phyloP scores from a whole-genome alignment of 2,888 invertebrate genomes.

The Melinaea menophilus region DNA sequence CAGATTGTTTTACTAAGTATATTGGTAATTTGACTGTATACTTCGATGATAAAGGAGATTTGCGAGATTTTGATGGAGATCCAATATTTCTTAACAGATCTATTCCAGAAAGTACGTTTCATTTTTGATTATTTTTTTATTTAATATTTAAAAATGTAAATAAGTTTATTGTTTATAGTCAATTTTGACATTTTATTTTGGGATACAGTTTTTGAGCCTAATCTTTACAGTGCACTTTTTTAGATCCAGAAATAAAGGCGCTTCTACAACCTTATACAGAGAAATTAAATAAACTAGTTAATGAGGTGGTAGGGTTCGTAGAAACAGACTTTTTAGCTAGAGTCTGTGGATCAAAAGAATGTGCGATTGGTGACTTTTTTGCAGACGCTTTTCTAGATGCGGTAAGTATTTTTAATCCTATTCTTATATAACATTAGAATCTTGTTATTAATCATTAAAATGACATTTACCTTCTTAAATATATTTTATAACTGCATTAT shows the following conservation, averaged over 20 bases:
- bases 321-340: slow-evolving; percentile 69
- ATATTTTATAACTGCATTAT: no score
- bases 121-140: background rate
- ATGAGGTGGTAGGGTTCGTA: slow-evolving; percentile 75
- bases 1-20: slow-evolving; percentile 84
- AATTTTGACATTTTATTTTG: no score
- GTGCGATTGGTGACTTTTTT: slow-evolving; percentile 83
- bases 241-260: slow-evolving; percentile 77
- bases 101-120: slow-evolving; percentile 80
- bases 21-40: slow-evolving; percentile 85
- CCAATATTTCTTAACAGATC: slow-evolving; percentile 82
- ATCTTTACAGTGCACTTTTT: slow-evolving; percentile 19
- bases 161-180: background rate
- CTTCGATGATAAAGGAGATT: slow-evolving; percentile 83
- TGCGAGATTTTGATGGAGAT: slow-evolving; percentile 81
- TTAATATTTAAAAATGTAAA: background rate
- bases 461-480: no score
- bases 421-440: background rate
- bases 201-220: no score
- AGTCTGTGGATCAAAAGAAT: slow-evolving; percentile 79
- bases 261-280: slow-evolving; percentile 79
- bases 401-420: slow-evolving; percentile 60
- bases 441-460: background rate
- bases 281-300: slow-evolving; percentile 71
- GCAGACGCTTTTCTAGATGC: slow-evolving; percentile 81